Percentiles rank a stretch among this genome's conserved stretches.
Conservation (phyloP, 2,113 vertebrate species). For the Alligator mississippiensis region DNA sequence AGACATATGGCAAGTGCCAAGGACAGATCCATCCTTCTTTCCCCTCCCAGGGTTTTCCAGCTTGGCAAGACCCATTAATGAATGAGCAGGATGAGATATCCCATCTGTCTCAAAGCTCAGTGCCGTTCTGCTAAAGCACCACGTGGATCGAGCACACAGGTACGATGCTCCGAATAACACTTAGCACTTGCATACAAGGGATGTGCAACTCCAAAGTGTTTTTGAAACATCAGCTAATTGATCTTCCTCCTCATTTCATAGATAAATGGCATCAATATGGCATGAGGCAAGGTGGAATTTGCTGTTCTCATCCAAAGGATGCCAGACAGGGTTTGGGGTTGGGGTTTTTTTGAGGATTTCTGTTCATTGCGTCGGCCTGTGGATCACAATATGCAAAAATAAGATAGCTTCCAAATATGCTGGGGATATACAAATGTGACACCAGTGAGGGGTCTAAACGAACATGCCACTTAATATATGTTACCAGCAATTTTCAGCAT, state of each 20-base stretch:
- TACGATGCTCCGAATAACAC: neutral
- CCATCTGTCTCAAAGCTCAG: neutral
- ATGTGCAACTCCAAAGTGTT: neutral
- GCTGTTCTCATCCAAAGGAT: neutral
- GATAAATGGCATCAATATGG: accelerated
- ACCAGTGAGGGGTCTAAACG: accelerated
- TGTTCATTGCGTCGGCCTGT: neutral
- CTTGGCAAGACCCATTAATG: neutral
- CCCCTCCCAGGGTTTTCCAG: neutral
- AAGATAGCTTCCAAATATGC: neutral
- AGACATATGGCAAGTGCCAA: neutral
- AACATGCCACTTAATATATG: neutral
- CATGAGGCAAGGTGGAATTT: neutral
- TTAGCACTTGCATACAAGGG: neutral
- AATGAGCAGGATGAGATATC: neutral
- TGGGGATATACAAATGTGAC: neutral
- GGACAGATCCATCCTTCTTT: neutral
- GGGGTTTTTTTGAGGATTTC: neutral
- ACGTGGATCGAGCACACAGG: too few species aligned
- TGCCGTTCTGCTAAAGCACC: accelerated
- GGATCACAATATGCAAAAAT: neutral
- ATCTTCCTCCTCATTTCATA: accelerated
- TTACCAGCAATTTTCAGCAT: neutral
- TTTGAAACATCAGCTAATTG: neutral
- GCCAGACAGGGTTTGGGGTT: neutral